A percentile compares a stretch with the other conserved stretches of the same genome.
phyloP scores from a whole-genome alignment of 1,140 invertebrate genomes.

The Panagrolaimus sp. region DNA sequence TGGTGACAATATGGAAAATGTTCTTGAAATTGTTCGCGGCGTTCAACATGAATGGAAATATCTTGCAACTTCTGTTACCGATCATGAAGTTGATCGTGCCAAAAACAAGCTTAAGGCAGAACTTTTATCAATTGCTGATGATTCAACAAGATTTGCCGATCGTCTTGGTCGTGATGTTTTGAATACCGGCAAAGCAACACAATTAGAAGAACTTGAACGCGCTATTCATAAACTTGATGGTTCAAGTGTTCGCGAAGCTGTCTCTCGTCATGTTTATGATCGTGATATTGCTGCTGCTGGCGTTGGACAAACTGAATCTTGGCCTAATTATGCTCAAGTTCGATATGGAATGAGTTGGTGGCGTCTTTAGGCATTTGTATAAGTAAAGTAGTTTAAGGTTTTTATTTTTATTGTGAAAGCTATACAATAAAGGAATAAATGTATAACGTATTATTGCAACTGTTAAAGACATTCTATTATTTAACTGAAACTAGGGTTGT shows the following conservation, averaged over 20 bases:
- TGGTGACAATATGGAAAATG: conserved; percentile 25
- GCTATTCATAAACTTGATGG: conserved; percentile 36
- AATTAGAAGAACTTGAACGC: conserved; percentile 32
- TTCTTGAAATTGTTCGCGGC: not conserved
- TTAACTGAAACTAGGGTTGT: too few species aligned
- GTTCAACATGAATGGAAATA: conserved; percentile 41
- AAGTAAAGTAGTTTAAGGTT: too few species aligned
- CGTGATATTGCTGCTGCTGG: conserved; percentile 40
- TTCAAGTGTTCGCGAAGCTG: conserved; percentile 29
- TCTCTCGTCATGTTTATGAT: conserved; percentile 44
- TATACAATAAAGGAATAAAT: too few species aligned
- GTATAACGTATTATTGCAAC: too few species aligned
- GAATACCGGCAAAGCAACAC: conserved; percentile 31
- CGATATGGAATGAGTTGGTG: conserved; percentile 39
- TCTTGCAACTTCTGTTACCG: conserved; percentile 36
- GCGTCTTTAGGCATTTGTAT: conserved; percentile 27
- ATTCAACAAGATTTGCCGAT: conserved; percentile 34
- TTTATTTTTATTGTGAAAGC: too few species aligned
- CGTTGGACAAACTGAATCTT: conserved; percentile 33
- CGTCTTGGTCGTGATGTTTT: conserved; percentile 39
- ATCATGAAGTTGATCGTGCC: conserved; percentile 46
- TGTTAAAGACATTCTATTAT: too few species aligned
- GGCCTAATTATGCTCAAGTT: conserved; percentile 21
- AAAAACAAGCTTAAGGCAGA: conserved; percentile 37
- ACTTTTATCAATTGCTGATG: conserved; percentile 36